phyloP scores from a whole-genome alignment of 2,797 vertebrate species.

The Helarctos malayanus region DNA sequence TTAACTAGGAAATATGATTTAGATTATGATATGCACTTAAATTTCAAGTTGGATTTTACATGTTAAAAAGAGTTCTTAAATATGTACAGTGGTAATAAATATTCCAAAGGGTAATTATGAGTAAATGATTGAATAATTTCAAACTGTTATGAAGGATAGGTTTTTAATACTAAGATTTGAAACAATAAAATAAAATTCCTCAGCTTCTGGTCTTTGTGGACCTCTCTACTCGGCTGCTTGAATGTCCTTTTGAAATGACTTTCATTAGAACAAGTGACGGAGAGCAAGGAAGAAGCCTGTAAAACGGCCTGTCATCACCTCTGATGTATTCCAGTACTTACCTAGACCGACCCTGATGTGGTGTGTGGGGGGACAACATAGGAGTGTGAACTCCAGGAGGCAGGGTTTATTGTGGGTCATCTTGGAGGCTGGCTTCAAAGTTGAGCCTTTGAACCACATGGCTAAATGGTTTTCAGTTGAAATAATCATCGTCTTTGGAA shows the following conservation, averaged over 20 bases:
- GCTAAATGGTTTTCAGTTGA: neutral
- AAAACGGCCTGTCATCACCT: neutral
- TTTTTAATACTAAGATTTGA: constrained; percentile 35
- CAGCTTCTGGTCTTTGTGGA: neutral
- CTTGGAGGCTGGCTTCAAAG: neutral
- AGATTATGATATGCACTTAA: neutral
- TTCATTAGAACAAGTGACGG: neutral
- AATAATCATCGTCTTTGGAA: neutral
- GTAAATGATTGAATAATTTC: constrained; percentile 1
- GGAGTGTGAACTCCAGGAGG: neutral
- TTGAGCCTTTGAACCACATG: neutral
- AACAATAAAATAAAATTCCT: neutral
- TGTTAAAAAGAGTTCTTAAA: constrained; percentile 3
- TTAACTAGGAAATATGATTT: constrained; percentile 31
- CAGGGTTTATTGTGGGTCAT: neutral
- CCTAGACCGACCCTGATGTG: neutral
- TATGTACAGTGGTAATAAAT: neutral
- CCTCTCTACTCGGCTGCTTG: neutral
- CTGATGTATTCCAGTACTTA: neutral
- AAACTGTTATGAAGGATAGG: neutral
- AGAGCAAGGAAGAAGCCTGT: neutral
- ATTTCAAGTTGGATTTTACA: constrained; percentile 49
- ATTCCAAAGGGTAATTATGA: neutral
- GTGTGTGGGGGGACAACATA: rapidly evolving
- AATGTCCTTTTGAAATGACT: neutral